These are phyloP conservation scores for Drosophila neonasuta DNA, from an alignment of 2,888 invertebrate genomes.

Conservation along the genomic window DNA sequence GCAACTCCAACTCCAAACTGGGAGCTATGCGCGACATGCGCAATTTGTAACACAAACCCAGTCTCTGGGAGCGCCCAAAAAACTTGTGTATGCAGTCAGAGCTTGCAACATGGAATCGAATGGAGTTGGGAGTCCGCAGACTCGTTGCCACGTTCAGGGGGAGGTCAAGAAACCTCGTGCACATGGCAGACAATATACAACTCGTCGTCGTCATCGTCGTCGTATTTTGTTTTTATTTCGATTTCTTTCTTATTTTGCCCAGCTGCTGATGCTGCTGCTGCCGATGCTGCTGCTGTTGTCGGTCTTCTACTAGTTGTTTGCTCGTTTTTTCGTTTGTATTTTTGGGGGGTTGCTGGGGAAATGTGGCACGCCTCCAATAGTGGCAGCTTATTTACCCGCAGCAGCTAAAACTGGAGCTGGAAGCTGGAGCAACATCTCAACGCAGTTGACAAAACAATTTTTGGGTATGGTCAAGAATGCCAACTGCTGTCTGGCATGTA, in stretches of 20 bases:
- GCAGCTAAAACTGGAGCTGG: constrained; percentile 3
- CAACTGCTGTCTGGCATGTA: constrained; percentile 33
- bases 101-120: constrained; percentile 19
- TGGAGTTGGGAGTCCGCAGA: not conserved
- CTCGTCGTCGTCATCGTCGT: constrained; percentile 11
- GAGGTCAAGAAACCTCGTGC: constrained; percentile 78
- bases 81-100: constrained; percentile 57
- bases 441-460: constrained; percentile 63
- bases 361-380: constrained; percentile 47
- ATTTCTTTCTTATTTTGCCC: constrained; percentile 6
- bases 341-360: constrained; percentile 47
- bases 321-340: constrained; percentile 10
- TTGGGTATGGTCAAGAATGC: constrained; percentile 81
- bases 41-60: constrained; percentile 83
- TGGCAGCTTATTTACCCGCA: constrained; percentile 66
- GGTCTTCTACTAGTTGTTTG: constrained; percentile 1
- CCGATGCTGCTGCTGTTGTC: not conserved
- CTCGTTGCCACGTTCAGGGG: constrained; percentile 48
- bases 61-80: constrained; percentile 78
- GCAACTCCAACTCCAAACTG: constrained; percentile 3
- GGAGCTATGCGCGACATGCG: constrained; percentile 79
- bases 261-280: not conserved
- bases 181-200: constrained; percentile 46
- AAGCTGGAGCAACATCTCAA: constrained; percentile 3
- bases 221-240: constrained; percentile 19